Conservation (phyloP, 1,140 invertebrate genomes). For the Drosophila lacertosa region DNA sequence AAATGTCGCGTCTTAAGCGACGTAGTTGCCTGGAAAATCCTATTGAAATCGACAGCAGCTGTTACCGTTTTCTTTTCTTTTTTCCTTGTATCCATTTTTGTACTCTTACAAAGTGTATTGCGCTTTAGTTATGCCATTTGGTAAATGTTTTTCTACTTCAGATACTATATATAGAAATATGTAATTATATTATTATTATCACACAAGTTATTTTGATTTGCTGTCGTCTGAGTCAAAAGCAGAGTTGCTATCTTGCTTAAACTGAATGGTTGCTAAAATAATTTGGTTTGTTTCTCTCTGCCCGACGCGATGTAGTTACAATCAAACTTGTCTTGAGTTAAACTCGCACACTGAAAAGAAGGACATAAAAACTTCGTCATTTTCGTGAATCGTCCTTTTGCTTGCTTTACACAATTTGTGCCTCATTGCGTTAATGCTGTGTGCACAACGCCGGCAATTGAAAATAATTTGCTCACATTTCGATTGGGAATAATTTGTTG, state of each 20-base stretch:
- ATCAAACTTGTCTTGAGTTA: too few relatives aligned
- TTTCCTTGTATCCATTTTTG: background rate
- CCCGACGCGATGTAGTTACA: too few relatives aligned
- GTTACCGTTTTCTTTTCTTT: conserved; percentile 15
- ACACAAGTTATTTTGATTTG: too few relatives aligned
- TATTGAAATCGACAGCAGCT: conserved; percentile 61
- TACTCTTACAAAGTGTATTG: background rate
- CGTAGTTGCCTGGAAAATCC: conserved; percentile 74
- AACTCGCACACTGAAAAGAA: background rate
- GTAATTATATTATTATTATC: too few relatives aligned
- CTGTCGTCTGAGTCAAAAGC: too few relatives aligned
- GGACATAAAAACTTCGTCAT: background rate
- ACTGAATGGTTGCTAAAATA: too few relatives aligned
- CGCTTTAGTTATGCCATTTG: background rate
- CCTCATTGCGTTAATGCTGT: conserved; percentile 29
- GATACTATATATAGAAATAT: too few relatives aligned
- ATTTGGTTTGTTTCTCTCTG: too few relatives aligned
- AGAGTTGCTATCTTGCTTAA: too few relatives aligned
- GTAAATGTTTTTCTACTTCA: too few relatives aligned
- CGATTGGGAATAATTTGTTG: conserved; percentile 11
- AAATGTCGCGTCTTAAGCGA: conserved; percentile 72
- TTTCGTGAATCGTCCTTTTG: background rate
- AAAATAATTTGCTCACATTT: conserved; percentile 38
- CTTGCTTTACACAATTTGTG: conserved; percentile 1
- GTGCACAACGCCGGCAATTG: conserved; percentile 11